Evolutionary conservation across 2,888 invertebrate genomes (phyloP), one percentile per base, ranked within the genome.

Genomic region (Dryobota labecula): DNA sequence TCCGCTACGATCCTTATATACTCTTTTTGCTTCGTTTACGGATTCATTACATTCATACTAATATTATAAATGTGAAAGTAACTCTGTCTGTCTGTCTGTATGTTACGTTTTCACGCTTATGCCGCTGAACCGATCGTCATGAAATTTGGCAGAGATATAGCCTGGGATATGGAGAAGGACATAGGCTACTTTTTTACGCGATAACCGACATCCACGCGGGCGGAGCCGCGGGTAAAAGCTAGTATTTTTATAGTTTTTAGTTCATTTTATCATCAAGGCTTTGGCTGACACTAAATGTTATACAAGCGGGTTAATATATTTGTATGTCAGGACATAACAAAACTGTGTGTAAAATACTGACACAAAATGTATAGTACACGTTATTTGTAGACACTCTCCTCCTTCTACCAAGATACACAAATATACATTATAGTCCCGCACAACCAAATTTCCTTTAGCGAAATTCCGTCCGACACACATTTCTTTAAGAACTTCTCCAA

Each of bases 401-500:
- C 27, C n/a, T 24, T 43, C n/a, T n/a, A 33, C 38, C 47, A 49
- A 47, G 13, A 2, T 43, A 76, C 58, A 80, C 68, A 65, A 79
- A 76, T 66, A 73, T 60, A 73, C 63, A 66, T 73, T 72, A 38
- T 51, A 62, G 47, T 66, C 64, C 36, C 54, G 20, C 54, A 67
- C 63, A 69, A 77, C 73, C 47, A 30, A 80, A 81, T 77, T 77
- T 80, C 69, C 79, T 77, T 56, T 30, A 47, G 62, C 47, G 5
- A 76, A 79, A 80, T 77, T 80, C 53, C 24, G 18, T 56, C 63
- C 33, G 5, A 71, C 65, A 80, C 47, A 80, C 54, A 76, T 73
- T 67, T 77, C 77, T 80, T 81, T 81, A 70, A 80, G 72, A 80
- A 66, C 61, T 67, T 61, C 53, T 27, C 49, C 49, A 80, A 71